Evolutionary conservation across 2,113 vertebrate species (phyloP).

Genomic region (Connochaetes taurinus): DNA sequence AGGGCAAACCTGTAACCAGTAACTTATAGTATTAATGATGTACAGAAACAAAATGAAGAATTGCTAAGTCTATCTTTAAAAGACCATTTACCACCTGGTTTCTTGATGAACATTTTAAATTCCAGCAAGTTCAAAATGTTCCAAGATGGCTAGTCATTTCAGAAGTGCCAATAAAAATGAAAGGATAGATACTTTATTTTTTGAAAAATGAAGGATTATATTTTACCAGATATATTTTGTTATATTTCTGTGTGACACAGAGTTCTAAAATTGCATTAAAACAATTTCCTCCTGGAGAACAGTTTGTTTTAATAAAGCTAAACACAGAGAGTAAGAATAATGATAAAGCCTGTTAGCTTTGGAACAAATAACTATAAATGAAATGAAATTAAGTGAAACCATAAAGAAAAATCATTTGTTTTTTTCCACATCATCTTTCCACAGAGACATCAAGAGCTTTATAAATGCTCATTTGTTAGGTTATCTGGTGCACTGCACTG

Average conservation of each 20-base stretch:
- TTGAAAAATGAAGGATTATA: neutral
- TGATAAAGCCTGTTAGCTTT: neutral
- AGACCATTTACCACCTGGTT: neutral
- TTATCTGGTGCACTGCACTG: neutral
- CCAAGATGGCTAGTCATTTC: neutral
- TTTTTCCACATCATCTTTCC: neutral
- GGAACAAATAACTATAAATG: neutral
- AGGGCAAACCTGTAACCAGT: neutral
- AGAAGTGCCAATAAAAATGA: conserved; percentile 26
- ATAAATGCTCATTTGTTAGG: neutral
- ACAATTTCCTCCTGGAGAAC: conserved; percentile 12
- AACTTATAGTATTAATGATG: neutral
- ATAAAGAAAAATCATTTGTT: conserved; percentile 1
- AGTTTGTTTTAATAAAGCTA: conserved; percentile 40
- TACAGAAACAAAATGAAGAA: neutral
- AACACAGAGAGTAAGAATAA: conserved; percentile 5
- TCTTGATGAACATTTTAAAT: neutral
- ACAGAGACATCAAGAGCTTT: neutral
- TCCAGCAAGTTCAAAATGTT: conserved; percentile 16
- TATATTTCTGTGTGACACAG: neutral
- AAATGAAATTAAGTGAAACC: neutral
- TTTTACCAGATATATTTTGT: neutral
- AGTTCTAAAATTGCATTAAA: conserved; percentile 17
- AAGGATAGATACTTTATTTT: neutral
- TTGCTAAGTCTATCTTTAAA: neutral